These are phyloP conservation scores for Mobula hypostoma DNA, from an alignment of 2,113 vertebrate genomes.

Conservation along the genomic window DNA sequence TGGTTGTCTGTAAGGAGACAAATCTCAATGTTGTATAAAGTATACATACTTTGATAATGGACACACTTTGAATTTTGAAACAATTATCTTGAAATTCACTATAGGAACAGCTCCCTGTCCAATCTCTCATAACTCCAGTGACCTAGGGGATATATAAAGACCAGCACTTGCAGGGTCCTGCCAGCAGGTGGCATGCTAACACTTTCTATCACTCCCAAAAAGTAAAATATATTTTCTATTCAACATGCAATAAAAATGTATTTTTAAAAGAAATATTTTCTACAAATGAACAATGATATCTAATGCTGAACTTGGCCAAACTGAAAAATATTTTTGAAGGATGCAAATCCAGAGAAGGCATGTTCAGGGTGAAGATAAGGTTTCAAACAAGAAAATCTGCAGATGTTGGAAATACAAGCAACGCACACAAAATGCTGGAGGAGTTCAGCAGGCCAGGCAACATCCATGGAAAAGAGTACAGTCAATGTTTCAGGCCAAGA, in stretches of 20 bases:
- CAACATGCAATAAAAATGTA: neutral
- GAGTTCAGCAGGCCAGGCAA: no score
- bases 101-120: neutral
- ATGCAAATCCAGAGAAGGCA: neutral
- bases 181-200: slow-evolving; percentile 20
- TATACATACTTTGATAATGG: no score
- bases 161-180: neutral
- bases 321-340: neutral
- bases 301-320: neutral
- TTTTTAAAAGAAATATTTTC: neutral
- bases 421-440: no score
- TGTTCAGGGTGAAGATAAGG: neutral
- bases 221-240: neutral
- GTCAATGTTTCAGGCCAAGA: no score
- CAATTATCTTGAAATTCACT: neutral
- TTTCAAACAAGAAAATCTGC: no score
- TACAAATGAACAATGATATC: neutral
- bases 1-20: no score
- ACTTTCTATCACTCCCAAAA: neutral
- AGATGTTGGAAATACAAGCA: no score
- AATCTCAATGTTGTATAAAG: no score
- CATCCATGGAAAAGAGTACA: no score
- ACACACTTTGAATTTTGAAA: no score
- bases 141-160: neutral
- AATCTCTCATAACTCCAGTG: neutral